phyloP scores from a whole-genome alignment of 2,888 invertebrate genomes.

The Eudemis profundana region DNA sequence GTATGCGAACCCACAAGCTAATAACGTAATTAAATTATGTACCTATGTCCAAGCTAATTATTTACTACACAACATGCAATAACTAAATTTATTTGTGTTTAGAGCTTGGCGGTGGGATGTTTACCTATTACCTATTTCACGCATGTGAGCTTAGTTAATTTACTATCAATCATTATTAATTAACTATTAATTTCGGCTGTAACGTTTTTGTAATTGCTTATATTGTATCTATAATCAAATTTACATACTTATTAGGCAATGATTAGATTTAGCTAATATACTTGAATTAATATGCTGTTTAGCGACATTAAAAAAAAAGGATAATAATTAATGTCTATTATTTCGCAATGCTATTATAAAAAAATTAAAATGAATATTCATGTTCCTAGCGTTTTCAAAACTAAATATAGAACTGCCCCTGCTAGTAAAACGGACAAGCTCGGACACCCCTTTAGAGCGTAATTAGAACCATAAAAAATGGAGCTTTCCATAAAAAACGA shows the following conservation, averaged over 20 bases:
- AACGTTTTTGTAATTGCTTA: not conserved
- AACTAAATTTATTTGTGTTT: conserved; percentile 22
- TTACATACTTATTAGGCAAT: too few relatives aligned
- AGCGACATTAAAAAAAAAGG: too few relatives aligned
- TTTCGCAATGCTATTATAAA: too few relatives aligned
- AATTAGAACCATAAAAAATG: conserved; percentile 77
- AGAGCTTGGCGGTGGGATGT: not conserved
- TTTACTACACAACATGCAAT: conserved; percentile 19
- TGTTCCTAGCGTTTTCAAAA: not conserved
- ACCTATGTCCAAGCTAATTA: conserved; percentile 14
- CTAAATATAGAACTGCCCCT: conserved; percentile 23
- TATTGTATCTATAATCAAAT: too few relatives aligned
- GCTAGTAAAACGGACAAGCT: conserved; percentile 47
- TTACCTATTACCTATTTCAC: conserved; percentile 14
- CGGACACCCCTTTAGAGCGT: conserved; percentile 60
- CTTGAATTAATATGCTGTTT: too few relatives aligned
- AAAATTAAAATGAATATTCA: too few relatives aligned
- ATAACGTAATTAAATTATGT: conserved; percentile 17
- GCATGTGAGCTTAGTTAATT: not conserved
- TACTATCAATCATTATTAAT: conserved; percentile 2
- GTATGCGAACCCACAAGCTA: not conserved
- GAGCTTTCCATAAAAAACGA: conserved; percentile 65
- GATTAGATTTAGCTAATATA: not conserved
- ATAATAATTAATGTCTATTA: too few relatives aligned
- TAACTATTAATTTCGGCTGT: not conserved